Evolutionary conservation across 2,113 vertebrate genomes (phyloP).

Genomic region (Amphiprion ocellaris): DNA sequence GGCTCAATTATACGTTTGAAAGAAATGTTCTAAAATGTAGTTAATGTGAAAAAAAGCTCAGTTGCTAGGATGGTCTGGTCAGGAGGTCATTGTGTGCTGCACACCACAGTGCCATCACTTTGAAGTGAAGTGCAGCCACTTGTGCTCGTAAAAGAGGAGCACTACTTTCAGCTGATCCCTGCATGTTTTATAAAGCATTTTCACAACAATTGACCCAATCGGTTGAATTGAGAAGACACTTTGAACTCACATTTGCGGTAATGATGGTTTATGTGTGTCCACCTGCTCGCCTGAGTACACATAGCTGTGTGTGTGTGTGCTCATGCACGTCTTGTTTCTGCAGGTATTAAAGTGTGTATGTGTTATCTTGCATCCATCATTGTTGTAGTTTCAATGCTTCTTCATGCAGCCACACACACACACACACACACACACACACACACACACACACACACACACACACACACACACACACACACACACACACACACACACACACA

Average conservation of each 20-base stretch:
- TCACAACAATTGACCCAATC: background rate
- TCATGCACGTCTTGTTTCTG: background rate
- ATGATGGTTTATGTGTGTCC: slow-evolving; percentile 1
- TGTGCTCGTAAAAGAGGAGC: background rate
- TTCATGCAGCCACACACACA: slow-evolving; percentile 10
- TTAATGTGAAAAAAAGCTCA: background rate
- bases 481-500: slow-evolving; percentile 17
- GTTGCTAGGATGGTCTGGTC: background rate
- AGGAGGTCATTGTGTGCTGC: background rate
- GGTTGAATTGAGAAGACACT: background rate
- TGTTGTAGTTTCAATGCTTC: background rate
- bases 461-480: background rate
- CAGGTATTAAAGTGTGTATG: background rate
- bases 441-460: slow-evolving; percentile 5
- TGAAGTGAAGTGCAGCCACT: background rate
- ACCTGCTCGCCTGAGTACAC: background rate
- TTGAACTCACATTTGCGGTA: slow-evolving; percentile 7
- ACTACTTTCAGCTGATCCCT: background rate
- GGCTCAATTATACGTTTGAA: too few relatives aligned
- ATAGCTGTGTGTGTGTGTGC: background rate
- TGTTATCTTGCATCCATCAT: background rate
- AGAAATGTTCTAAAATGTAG: too few relatives aligned
- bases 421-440: slow-evolving; percentile 12
- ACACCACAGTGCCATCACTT: background rate
- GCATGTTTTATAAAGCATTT: slow-evolving; percentile 19